Evolutionary conservation across 2,113 vertebrate species (phyloP).

Genomic region (Pseudorectes ferrugineus): DNA sequence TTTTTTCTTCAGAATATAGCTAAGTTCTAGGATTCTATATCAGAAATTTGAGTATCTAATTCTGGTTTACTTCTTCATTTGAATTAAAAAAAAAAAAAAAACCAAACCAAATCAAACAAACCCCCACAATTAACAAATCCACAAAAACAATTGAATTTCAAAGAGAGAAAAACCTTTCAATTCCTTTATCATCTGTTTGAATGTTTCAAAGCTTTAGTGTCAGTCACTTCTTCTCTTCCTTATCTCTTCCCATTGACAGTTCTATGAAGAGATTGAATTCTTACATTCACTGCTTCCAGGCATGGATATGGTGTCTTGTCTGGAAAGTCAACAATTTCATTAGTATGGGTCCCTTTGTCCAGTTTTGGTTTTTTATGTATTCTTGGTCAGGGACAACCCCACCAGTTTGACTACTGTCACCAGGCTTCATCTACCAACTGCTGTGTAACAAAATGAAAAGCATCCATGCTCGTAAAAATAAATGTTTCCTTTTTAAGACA

Average conservation of each 20-base stretch:
- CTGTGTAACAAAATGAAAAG: neutral
- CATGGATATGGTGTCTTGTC: neutral
- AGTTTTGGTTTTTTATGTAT: neutral
- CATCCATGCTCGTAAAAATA: neutral
- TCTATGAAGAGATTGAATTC: neutral
- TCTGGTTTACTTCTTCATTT: neutral
- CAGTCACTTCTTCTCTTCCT: neutral
- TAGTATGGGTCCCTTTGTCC: neutral
- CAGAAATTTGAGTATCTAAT: neutral
- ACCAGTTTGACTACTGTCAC: neutral
- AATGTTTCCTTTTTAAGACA: neutral
- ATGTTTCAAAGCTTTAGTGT: neutral
- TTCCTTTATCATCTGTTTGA: neutral
- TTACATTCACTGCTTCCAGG: neutral
- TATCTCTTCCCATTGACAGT: neutral
- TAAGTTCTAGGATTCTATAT: neutral
- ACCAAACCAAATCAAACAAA: neutral
- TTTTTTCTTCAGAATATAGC: neutral
- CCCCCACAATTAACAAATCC: neutral
- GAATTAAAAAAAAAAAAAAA: neutral
- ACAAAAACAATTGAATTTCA: neutral
- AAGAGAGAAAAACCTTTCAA: neutral
- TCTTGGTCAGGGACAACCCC: neutral
- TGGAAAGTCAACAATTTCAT: neutral
- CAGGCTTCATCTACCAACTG: neutral